These are phyloP conservation scores for Eurytoma adleriae DNA, from an alignment of 2,888 invertebrate species.

Conservation along the genomic window DNA sequence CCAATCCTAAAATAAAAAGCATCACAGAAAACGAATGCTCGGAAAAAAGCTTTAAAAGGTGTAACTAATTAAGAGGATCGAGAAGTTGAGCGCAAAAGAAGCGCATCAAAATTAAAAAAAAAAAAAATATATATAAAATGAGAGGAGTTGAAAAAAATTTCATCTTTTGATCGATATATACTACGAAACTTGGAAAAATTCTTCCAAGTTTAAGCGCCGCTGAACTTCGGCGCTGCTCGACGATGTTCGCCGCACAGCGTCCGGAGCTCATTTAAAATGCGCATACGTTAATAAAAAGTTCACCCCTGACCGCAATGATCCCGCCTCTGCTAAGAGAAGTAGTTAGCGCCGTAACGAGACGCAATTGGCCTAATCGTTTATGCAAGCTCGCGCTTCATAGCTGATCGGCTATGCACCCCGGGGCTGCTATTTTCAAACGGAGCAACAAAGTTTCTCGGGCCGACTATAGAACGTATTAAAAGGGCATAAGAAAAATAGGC, in stretches of 20 bases:
- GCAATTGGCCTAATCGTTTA: conserved; percentile 36
- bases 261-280: neutral
- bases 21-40: too few species aligned
- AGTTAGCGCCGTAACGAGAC: conserved; percentile 14
- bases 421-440: conserved; percentile 8
- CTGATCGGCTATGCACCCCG: conserved; percentile 37
- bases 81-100: too few species aligned
- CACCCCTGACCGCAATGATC: conserved; percentile 35
- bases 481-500: too few species aligned
- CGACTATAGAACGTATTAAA: neutral
- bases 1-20: too few species aligned
- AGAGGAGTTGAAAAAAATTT: neutral
- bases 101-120: too few species aligned
- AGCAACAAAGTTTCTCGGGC: conserved; percentile 38
- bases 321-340: neutral
- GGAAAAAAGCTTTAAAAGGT: too few species aligned
- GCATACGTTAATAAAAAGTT: conserved; percentile 26
- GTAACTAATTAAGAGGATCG: too few species aligned
- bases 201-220: neutral
- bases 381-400: conserved; percentile 37
- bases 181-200: neutral
- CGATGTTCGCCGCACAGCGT: neutral
- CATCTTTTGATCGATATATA: too few species aligned
- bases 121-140: too few species aligned
- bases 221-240: neutral